Percentiles rank a stretch among this genome's conserved stretches.
Conservation (phyloP, 2,113 vertebrate species). For the Litocranius walleri region DNA sequence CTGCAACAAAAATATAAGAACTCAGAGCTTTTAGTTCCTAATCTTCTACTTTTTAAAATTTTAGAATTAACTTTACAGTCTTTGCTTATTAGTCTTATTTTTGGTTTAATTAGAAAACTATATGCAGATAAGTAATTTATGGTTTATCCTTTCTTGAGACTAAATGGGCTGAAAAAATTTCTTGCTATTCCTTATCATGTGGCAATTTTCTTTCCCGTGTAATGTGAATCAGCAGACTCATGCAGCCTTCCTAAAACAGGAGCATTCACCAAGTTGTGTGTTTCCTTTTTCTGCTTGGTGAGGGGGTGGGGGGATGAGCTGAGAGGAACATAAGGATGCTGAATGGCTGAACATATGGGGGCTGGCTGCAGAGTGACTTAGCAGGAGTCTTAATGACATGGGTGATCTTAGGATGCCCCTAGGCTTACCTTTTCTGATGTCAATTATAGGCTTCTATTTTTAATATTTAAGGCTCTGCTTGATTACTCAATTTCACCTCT, state of each 20-base stretch:
- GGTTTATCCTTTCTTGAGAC: background rate
- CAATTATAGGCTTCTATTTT: background rate
- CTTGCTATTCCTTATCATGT: background rate
- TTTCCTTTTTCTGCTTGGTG: background rate
- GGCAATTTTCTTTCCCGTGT: background rate
- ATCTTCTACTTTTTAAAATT: background rate
- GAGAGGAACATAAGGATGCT: background rate
- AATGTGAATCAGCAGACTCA: background rate
- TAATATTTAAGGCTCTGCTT: background rate
- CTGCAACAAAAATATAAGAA: background rate
- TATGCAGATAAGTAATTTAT: background rate
- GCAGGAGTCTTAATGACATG: no score
- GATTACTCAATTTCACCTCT: background rate
- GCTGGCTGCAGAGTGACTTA: background rate
- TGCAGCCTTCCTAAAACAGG: background rate
- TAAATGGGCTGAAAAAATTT: background rate
- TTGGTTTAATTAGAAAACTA: background rate
- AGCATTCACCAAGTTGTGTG: background rate
- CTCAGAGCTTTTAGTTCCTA: background rate
- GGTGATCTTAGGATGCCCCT: background rate
- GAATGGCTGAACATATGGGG: rapidly evolving
- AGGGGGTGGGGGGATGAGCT: rapidly evolving
- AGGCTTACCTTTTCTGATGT: background rate
- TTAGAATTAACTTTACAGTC: background rate
- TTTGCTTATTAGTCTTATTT: background rate